Evolutionary conservation across 2,888 invertebrate genomes (phyloP), one percentile per base, ranked within the genome.

Genomic region (Troides aeacus): DNA sequence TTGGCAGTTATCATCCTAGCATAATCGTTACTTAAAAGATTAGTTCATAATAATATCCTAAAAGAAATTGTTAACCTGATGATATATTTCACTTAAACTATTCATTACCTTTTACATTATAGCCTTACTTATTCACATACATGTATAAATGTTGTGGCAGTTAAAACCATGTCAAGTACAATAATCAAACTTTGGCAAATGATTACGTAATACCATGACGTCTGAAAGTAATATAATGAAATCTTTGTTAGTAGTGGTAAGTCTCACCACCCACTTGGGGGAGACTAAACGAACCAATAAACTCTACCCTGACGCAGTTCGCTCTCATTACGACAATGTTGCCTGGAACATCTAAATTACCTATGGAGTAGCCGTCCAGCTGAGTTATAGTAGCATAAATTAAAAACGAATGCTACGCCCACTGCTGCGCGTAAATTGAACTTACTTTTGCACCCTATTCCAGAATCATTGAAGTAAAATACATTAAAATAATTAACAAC

Each of bases 381-480:
- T 90, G 92, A 92, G 88, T 90, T 92, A 91, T 90, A 84, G 90
- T 85, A 83, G 81, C 90, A 92, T 92, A 92, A 92, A 92, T 92
- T 88, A 88, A 83, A 79, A 80, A 77, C 77, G 64, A 67, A 74
- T 81, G 84, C 78, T 81, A 87, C 89, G 88, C 89, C 89, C 86
- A 82, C 74, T 73, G 72, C 78, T 81, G 83, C 78, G 81, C 77
- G 79, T 81, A 81, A 42, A 64, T 46, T 60, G 60, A 61, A 46
- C 24, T 56, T 65, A 50, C 66, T 36, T n/a, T 36, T 62, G 36
- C 42, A 61, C 58, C 65, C 62, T 63, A n/a, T 8, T 1, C 6
- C 46, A 46, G 46, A 46, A 4, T 46, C 12, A 46, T 46, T 46
- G 12, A 4, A 46, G 46, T 15, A 46, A 15, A 46, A 46, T 15